A percentile compares a stretch with the other conserved stretches of the same genome.
Evolutionary conservation across 2,797 vertebrate species (phyloP).

Genomic region (Galago senegalensis): DNA sequence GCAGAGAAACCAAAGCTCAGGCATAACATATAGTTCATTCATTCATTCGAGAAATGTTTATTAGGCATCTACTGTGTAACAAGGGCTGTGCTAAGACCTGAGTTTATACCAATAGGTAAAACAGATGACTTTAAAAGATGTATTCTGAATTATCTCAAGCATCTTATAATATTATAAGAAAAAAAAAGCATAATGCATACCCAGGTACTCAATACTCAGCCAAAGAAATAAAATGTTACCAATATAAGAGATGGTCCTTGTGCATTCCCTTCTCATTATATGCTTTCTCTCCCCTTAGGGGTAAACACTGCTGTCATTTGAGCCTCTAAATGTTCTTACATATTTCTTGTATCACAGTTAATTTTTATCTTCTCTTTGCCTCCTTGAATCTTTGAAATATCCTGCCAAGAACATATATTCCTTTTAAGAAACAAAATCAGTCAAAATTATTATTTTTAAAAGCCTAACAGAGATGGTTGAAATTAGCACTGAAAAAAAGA

Average conservation of each 20-base stretch:
- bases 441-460: background rate
- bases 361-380: slow-evolving; percentile 58
- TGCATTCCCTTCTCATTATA: background rate
- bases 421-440: background rate
- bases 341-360: background rate
- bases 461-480: background rate
- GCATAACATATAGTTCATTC: background rate
- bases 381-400: slow-evolving; percentile 33
- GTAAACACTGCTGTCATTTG: background rate
- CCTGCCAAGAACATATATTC: background rate
- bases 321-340: background rate
- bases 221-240: background rate
- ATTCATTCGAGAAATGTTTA: slow-evolving; percentile 1
- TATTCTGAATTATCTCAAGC: slow-evolving; percentile 15
- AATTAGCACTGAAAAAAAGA: background rate
- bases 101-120: background rate
- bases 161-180: background rate
- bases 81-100: background rate
- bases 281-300: background rate
- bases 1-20: background rate
- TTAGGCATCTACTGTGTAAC: background rate
- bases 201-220: background rate
- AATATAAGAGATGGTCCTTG: background rate
- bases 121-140: background rate
- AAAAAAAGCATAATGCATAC: background rate